Conservation (phyloP, 2,113 vertebrate genomes). For the Microtus ochrogaster region DNA sequence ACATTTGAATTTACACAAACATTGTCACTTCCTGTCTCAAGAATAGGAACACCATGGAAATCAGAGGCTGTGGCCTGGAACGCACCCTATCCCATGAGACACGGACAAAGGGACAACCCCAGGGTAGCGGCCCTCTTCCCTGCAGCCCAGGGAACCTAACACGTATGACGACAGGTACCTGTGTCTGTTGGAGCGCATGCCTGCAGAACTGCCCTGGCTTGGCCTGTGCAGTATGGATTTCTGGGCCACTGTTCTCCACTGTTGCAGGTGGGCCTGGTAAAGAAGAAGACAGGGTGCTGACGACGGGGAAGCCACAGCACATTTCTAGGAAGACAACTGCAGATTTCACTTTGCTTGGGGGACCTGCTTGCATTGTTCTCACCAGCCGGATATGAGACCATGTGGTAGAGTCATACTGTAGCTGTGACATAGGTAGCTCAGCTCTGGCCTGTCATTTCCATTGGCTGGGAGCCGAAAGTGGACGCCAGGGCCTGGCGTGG, state of each 20-base stretch:
- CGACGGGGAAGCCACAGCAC: too few species aligned
- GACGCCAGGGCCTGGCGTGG: background rate
- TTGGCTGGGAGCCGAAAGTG: background rate
- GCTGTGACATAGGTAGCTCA: background rate
- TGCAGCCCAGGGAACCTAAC: background rate
- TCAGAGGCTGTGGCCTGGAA: background rate
- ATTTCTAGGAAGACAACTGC: background rate
- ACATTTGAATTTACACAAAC: background rate
- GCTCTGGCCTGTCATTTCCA: background rate
- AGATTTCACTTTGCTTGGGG: background rate
- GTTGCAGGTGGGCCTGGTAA: background rate
- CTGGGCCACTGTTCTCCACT: background rate
- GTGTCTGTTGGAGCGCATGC: too few species aligned
- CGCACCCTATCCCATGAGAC: background rate
- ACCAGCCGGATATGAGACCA: background rate
- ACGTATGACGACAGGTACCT: background rate
- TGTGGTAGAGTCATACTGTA: accelerated
- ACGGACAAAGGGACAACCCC: background rate
- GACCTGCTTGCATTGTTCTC: background rate
- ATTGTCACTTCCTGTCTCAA: background rate
- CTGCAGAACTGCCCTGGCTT: background rate
- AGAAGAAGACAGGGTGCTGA: background rate
- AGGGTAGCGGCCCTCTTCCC: background rate
- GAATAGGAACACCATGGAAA: background rate
- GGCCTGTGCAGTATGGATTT: background rate